A percentile compares a stretch with the other conserved stretches of the same genome.
These are phyloP conservation scores for Drosophila ogumai DNA, from an alignment of 1,140 invertebrate genomes.

Conservation along the genomic window DNA sequence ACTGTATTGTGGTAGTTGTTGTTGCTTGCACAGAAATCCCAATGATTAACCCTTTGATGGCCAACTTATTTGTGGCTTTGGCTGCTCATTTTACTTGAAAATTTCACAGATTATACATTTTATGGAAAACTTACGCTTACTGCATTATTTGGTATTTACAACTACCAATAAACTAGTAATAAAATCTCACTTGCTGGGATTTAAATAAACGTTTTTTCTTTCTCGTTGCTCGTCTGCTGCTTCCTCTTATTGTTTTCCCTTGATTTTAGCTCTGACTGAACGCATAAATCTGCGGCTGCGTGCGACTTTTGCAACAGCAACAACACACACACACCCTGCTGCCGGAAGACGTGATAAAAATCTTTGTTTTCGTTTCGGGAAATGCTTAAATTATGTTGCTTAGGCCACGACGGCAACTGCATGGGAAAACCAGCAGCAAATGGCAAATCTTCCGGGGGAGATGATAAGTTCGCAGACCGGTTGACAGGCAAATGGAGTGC, in stretches of 20 bases:
- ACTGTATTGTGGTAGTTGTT: conserved; percentile 6
- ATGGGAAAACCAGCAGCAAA: conserved; percentile 29
- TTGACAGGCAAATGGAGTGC: conserved; percentile 44
- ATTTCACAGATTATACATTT: not conserved
- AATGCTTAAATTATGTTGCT: conserved; percentile 62
- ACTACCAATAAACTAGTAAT: not conserved
- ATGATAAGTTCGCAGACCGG: conserved; percentile 12
- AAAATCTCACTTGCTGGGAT: not conserved
- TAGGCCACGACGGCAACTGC: conserved; percentile 30
- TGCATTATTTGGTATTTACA: not conserved
- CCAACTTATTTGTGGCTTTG: not conserved
- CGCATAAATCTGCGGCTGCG: conserved; percentile 61
- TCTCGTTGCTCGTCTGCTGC: not conserved
- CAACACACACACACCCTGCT: not conserved
- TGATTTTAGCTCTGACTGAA: conserved; percentile 36
- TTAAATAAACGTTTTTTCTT: conserved; percentile 8
- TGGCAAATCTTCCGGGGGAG: conserved; percentile 9
- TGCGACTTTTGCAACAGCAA: conserved; percentile 53
- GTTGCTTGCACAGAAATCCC: conserved; percentile 1
- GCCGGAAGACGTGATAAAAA: conserved; percentile 61
- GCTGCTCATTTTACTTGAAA: not conserved
- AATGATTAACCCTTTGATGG: conserved; percentile 20
- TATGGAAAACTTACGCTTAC: not conserved
- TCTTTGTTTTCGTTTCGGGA: conserved; percentile 58
- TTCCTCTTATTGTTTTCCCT: conserved; percentile 29